These are phyloP conservation scores for Platysternon megacephalum DNA, from an alignment of 2,113 vertebrate genomes.

Conservation along the genomic window DNA sequence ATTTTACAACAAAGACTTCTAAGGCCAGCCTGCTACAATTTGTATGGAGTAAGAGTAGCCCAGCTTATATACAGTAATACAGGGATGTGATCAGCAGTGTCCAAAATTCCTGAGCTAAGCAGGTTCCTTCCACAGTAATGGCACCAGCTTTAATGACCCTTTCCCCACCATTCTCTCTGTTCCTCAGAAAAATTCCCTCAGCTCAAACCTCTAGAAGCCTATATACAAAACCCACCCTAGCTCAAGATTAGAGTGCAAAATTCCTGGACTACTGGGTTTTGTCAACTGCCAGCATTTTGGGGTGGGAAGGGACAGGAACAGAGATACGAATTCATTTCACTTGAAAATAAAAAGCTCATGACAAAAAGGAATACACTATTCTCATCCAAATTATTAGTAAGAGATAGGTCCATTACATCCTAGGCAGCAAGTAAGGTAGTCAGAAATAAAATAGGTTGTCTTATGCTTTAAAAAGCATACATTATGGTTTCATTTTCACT, in stretches of 20 bases:
- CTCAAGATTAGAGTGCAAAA: slow-evolving; percentile 20
- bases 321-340: neutral
- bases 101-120: neutral
- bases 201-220: neutral
- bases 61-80: neutral
- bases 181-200: neutral
- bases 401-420: neutral
- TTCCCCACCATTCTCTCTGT: neutral
- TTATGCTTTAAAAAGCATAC: slow-evolving; percentile 17
- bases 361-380: neutral
- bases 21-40: slow-evolving; percentile 23
- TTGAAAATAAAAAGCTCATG: neutral
- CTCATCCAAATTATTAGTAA: neutral
- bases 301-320: neutral
- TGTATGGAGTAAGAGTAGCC: neutral
- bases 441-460: slow-evolving; percentile 22
- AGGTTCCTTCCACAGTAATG: neutral
- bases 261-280: neutral
- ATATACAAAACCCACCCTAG: slow-evolving; percentile 24
- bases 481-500: neutral
- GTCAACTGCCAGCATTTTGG: neutral
- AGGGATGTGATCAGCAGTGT: neutral
- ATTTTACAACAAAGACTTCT: neutral
- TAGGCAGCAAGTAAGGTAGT: neutral
- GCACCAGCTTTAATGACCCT: rapidly evolving